Evolutionary conservation across 1,140 invertebrate species (phyloP), one percentile per base, ranked within the genome.

Genomic region (Hylaeus anthracinus): DNA sequence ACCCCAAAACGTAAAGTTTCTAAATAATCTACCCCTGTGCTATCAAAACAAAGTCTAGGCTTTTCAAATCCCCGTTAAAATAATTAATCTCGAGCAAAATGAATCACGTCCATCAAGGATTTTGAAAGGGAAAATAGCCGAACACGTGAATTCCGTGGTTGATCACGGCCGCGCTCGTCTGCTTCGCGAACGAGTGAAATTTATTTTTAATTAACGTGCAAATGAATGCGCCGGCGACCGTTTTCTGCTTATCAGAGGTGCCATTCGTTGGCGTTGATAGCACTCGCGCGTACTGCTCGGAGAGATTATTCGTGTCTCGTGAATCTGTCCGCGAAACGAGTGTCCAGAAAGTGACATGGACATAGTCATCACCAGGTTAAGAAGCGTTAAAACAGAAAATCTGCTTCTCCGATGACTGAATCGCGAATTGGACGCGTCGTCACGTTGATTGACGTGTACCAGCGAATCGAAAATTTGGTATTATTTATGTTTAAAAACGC

Each of bases 171-270:
- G n/a, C 45, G n/a, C 26, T 72, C 65, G 66, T 76, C 73, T 6
- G 53, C 45, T 64, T 15, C 69, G 48, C 48, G 58, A 45, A 67
- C 69, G 75, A 65, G 41, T 60, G 43, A 86, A 86, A 88, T 88
- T 88, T 88, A 88, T 88, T 88, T 88, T 86, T 88, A 88, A 88
- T 88, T 88, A 88, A 88, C 72, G 86, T 88, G 87, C 86, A 88
- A 88, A 88, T 88, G 86, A 88, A 79, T 65, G 72, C 80, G 8
- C 37, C 70, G 55, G 55, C 81, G 53, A 67, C 61, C 74, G 67
- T 79, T 84, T 80, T 77, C 83, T 84, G 82, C 82, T 85, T 85
- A 84, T 85, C 83, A 72, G 66, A 66, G 55, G 64, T 77, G 70
- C 79, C 83, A 74, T 64, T 84, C 83, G 82, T 72, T 76, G 70